Evolutionary conservation across 1,140 invertebrate genomes (phyloP).

Genomic region (Drosophila carrolli): DNA sequence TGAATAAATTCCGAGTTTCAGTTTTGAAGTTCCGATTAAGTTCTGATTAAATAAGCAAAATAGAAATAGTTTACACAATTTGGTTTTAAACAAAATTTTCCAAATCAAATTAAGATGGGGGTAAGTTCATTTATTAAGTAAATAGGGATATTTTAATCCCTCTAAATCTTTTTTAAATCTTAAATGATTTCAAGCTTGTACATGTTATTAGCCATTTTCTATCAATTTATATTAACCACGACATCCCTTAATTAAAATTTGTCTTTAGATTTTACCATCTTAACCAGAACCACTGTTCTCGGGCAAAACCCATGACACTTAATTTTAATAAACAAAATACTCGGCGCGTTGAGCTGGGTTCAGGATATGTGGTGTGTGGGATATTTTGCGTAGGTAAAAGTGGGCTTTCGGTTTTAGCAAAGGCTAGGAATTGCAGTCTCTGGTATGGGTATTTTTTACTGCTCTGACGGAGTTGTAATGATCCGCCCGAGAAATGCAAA

Average conservation of each 20-base stretch:
- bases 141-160: too few relatives aligned
- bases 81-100: too few relatives aligned
- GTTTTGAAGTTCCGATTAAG: too few relatives aligned
- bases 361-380: not conserved
- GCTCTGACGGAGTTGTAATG: slow-evolving; percentile 71
- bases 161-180: too few relatives aligned
- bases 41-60: too few relatives aligned
- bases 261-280: not conserved
- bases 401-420: slow-evolving; percentile 19
- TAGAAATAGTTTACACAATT: too few relatives aligned
- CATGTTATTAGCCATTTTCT: too few relatives aligned
- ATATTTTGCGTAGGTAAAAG: not conserved
- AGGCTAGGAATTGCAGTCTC: slow-evolving; percentile 20
- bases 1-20: too few relatives aligned
- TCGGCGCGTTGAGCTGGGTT: slow-evolving; percentile 43
- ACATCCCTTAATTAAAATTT: too few relatives aligned
- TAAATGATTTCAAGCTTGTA: too few relatives aligned
- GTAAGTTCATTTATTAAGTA: too few relatives aligned
- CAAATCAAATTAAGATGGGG: too few relatives aligned
- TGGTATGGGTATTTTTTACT: slow-evolving; percentile 50
- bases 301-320: slow-evolving; percentile 57
- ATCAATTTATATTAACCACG: not conserved
- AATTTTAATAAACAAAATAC: slow-evolving; percentile 82
- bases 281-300: slow-evolving; percentile 33
- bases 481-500: slow-evolving; percentile 78